Percentiles rank a stretch among this genome's conserved stretches.
phyloP scores from a whole-genome alignment of 1,140 invertebrate species.

The Samia ricini region DNA sequence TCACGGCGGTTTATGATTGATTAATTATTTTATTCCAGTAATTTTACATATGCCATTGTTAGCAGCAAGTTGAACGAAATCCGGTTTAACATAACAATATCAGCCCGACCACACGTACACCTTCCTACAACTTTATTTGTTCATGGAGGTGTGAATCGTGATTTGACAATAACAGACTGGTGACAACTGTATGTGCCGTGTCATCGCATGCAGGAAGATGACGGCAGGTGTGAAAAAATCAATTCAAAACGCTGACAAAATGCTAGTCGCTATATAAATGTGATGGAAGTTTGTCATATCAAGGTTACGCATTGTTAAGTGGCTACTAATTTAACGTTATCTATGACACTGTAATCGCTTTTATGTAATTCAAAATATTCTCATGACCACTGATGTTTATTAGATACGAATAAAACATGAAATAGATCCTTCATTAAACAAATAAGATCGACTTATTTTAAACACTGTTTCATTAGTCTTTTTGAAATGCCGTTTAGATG shows the following conservation, averaged over 20 bases:
- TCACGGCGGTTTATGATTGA: neutral
- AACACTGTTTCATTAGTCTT: too few relatives aligned
- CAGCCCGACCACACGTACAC: neutral
- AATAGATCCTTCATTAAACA: too few relatives aligned
- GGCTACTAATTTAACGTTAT: neutral
- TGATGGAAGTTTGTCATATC: neutral
- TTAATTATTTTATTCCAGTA: neutral
- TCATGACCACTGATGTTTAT: too few relatives aligned
- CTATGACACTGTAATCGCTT: slow-evolving; percentile 12
- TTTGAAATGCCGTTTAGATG: too few relatives aligned
- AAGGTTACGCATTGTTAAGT: slow-evolving; percentile 12
- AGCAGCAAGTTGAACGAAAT: neutral
- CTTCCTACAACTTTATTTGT: slow-evolving; percentile 16
- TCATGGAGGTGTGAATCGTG: slow-evolving; percentile 25
- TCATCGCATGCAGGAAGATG: slow-evolving; percentile 30
- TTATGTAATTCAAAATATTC: slow-evolving; percentile 12
- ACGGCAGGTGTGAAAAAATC: slow-evolving; percentile 18
- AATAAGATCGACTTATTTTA: too few relatives aligned
- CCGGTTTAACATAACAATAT: slow-evolving; percentile 4
- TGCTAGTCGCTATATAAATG: slow-evolving; percentile 8
- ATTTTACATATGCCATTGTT: neutral
- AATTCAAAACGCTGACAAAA: slow-evolving; percentile 12
- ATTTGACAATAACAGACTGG: slow-evolving; percentile 24
- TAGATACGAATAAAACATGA: too few relatives aligned
- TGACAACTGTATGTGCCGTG: slow-evolving; percentile 31